phyloP scores from a whole-genome alignment of 2,888 invertebrate species.

The Lithophane ornitopus region DNA sequence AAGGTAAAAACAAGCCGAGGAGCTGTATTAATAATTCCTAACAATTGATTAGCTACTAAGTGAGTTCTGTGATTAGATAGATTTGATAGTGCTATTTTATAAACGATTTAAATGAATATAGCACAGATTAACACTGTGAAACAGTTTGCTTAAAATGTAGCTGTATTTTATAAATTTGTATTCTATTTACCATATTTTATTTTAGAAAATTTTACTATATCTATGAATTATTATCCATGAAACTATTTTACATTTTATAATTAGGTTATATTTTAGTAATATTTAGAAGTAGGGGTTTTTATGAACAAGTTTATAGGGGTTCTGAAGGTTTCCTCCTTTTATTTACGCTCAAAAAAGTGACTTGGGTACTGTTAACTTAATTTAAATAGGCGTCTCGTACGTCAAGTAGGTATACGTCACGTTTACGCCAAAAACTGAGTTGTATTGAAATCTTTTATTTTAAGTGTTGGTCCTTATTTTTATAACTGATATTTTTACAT shows the following conservation, averaged over 20 bases:
- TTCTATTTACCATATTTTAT: constrained; percentile 12
- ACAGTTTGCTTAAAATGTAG: constrained; percentile 38
- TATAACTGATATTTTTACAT: not conserved
- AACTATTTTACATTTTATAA: constrained; percentile 14
- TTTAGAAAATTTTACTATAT: constrained; percentile 1
- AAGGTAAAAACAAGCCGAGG: constrained; percentile 5
- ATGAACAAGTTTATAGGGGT: not conserved
- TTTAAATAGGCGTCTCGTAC: not conserved
- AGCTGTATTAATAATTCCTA: constrained; percentile 44
- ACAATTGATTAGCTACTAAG: constrained; percentile 48
- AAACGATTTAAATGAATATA: constrained; percentile 15
- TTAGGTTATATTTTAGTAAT: constrained; percentile 17
- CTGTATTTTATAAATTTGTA: constrained; percentile 15
- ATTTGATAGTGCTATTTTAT: constrained; percentile 50
- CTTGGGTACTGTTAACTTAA: constrained; percentile 4
- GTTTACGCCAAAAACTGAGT: constrained; percentile 6
- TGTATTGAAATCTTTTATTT: not conserved
- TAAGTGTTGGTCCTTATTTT: constrained; percentile 5
- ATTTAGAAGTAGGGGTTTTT: constrained; percentile 15
- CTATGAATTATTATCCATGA: not conserved
- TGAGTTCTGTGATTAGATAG: constrained; percentile 57
- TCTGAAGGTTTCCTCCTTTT: not conserved
- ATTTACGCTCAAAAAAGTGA: not conserved
- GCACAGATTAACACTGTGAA: constrained; percentile 46
- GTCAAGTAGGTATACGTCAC: not conserved